Conservation (phyloP, 2,888 invertebrate species). For the Chromoteleia sp. region DNA sequence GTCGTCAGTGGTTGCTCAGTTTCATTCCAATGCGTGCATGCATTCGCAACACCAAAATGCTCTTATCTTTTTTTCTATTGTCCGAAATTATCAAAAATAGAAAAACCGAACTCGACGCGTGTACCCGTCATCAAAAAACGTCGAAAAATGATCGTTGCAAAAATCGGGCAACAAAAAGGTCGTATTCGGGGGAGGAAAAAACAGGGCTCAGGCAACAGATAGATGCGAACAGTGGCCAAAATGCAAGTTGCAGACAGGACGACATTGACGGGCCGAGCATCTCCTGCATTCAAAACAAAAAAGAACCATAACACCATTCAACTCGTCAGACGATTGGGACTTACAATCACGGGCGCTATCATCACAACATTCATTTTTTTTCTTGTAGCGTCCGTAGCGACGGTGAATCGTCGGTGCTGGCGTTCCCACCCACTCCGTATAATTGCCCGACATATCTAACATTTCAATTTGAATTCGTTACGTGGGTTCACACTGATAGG, state of each 20-base stretch:
- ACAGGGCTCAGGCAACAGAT: constrained; percentile 48
- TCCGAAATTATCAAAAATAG: not conserved
- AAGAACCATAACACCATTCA: constrained; percentile 46
- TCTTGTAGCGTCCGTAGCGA: constrained; percentile 83
- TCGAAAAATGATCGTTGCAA: constrained; percentile 6
- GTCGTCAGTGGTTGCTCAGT: not conserved
- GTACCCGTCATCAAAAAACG: constrained; percentile 1
- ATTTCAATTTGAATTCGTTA: constrained; percentile 59
- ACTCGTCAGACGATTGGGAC: constrained; percentile 77
- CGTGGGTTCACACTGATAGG: constrained; percentile 2
- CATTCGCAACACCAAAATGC: constrained; percentile 43
- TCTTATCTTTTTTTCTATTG: not conserved
- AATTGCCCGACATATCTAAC: constrained; percentile 80
- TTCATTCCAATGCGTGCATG: constrained; percentile 55
- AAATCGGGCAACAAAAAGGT: constrained; percentile 19
- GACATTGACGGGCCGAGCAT: constrained; percentile 83
- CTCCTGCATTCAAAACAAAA: constrained; percentile 79
- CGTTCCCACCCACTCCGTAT: constrained; percentile 81
- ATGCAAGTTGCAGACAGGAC: constrained; percentile 82
- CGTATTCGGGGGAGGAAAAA: not conserved
- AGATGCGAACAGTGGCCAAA: constrained; percentile 69
- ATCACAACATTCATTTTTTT: constrained; percentile 85
- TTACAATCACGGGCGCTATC: constrained; percentile 84
- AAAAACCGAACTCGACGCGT: constrained; percentile 8
- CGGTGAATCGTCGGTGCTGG: constrained; percentile 77